These are phyloP conservation scores for Micrasema minimum DNA, from an alignment of 1,140 invertebrate genomes.

Conservation along the genomic window DNA sequence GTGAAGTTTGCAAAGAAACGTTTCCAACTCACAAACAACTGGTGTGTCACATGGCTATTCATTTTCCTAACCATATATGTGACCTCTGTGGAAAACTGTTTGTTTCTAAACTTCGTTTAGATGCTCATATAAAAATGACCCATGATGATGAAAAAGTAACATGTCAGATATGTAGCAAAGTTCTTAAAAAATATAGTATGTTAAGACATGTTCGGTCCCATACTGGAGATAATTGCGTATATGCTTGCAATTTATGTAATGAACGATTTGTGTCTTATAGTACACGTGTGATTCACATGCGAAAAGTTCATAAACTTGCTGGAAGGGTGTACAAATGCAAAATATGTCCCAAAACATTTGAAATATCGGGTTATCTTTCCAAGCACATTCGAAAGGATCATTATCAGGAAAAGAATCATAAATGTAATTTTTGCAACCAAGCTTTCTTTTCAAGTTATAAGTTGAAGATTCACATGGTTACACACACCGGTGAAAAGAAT, in stretches of 20 bases:
- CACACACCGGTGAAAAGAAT: slow-evolving; percentile 73
- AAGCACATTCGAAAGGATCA: slow-evolving; percentile 45
- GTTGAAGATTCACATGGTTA: slow-evolving; percentile 64
- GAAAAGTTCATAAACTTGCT: slow-evolving; percentile 40
- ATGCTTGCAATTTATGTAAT: slow-evolving; percentile 41
- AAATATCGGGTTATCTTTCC: slow-evolving; percentile 33
- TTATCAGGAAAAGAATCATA: slow-evolving; percentile 45
- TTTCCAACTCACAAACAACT: slow-evolving; percentile 44
- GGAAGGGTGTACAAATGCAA: slow-evolving; percentile 32
- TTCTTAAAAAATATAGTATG: slow-evolving; percentile 40
- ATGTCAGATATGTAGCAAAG: slow-evolving; percentile 24
- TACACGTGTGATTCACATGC: slow-evolving; percentile 40
- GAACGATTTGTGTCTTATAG: slow-evolving; percentile 45
- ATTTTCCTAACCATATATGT: slow-evolving; percentile 46
- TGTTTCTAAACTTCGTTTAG: slow-evolving; percentile 25
- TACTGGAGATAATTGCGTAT: slow-evolving; percentile 42
- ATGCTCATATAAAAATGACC: slow-evolving; percentile 33
- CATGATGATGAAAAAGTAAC: slow-evolving; percentile 16
- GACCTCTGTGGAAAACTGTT: slow-evolving; percentile 44
- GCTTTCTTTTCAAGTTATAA: slow-evolving; percentile 41
- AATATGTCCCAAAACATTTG: slow-evolving; percentile 42
- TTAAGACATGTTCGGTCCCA: slow-evolving; percentile 41
- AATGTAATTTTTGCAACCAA: slow-evolving; percentile 36
- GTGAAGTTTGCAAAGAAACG: slow-evolving; percentile 37
- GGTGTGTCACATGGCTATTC: slow-evolving; percentile 40